Conservation (phyloP, 2,888 invertebrate genomes). For the Blera fallax region DNA sequence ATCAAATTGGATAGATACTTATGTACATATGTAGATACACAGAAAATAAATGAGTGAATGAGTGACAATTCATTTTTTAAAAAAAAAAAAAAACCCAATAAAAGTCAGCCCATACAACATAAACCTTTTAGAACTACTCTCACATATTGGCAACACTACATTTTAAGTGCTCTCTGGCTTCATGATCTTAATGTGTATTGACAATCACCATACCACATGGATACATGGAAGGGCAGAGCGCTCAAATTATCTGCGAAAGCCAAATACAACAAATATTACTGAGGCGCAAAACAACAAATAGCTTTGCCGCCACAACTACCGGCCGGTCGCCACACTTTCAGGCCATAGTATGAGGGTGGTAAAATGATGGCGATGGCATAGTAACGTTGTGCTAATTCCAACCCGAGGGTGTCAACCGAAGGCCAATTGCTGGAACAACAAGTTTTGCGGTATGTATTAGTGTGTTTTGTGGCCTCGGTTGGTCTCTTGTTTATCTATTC, state of each 20-base stretch:
- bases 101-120: no score
- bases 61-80: neutral
- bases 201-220: conserved; percentile 28
- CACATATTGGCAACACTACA: neutral
- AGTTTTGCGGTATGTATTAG: conserved; percentile 32
- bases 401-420: conserved; percentile 7
- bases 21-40: no score
- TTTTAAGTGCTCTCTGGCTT: conserved; percentile 15
- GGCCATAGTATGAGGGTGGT: neutral
- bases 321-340: neutral
- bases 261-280: neutral
- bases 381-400: conserved; percentile 23
- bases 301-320: neutral
- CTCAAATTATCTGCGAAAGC: conserved; percentile 21
- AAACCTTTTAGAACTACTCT: neutral
- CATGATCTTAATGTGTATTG: conserved; percentile 32
- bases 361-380: neutral
- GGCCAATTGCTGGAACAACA: conserved; percentile 60
- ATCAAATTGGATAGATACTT: no score
- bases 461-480: conserved; percentile 22
- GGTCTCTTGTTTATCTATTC: conserved; percentile 52
- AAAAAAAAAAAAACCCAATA: neutral
- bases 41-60: no score
- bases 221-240: conserved; percentile 24
- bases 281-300: conserved; percentile 3